Percentiles rank a stretch among this genome's conserved stretches.
Evolutionary conservation across 2,113 vertebrate species (phyloP).

Genomic region (Hucho hucho): DNA sequence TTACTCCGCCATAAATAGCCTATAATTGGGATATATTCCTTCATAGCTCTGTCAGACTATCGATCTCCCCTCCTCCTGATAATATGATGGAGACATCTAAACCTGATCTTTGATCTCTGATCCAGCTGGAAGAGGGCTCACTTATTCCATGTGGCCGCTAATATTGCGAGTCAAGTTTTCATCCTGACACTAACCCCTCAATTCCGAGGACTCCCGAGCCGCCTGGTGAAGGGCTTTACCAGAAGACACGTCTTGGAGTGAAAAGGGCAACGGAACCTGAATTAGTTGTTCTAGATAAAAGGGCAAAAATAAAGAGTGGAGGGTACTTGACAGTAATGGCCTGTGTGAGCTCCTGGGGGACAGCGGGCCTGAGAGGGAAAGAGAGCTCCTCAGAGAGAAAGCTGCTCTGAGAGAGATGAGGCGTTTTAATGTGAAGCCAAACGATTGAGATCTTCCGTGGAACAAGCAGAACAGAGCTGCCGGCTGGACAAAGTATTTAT

Average conservation of each 20-base stretch:
- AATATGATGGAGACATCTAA: constrained; percentile 93
- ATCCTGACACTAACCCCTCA: constrained; percentile 94
- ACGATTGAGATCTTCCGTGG: constrained; percentile 70
- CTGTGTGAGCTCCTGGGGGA: constrained; percentile 91
- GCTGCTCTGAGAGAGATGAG: constrained; percentile 72
- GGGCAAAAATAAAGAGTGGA: constrained; percentile 98
- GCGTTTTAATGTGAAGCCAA: constrained; percentile 90
- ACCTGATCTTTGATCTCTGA: constrained; percentile 77
- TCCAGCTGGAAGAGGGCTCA: constrained; percentile 91
- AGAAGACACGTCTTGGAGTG: constrained; percentile 89
- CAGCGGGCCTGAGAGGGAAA: constrained; percentile 68
- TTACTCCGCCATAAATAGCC: constrained; percentile 77
- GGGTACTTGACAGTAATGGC: constrained; percentile 99
- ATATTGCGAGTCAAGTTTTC: constrained; percentile 91
- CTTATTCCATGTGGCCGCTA: constrained; percentile 84
- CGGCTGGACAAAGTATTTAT: constrained; percentile 74
- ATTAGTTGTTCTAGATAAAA: constrained; percentile 99
- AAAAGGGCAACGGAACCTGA: constrained; percentile 99
- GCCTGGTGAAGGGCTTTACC: constrained; percentile 76
- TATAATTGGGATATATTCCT: constrained; percentile 97
- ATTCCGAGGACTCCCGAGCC: constrained; percentile 79
- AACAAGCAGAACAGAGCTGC: constrained; percentile 41
- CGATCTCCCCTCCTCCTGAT: constrained; percentile 87
- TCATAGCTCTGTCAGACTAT: constrained; percentile 91
- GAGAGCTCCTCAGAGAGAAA: constrained; percentile 37